Evolutionary conservation across 1,140 invertebrate species (phyloP).

Genomic region (Euura saliciscinereae): DNA sequence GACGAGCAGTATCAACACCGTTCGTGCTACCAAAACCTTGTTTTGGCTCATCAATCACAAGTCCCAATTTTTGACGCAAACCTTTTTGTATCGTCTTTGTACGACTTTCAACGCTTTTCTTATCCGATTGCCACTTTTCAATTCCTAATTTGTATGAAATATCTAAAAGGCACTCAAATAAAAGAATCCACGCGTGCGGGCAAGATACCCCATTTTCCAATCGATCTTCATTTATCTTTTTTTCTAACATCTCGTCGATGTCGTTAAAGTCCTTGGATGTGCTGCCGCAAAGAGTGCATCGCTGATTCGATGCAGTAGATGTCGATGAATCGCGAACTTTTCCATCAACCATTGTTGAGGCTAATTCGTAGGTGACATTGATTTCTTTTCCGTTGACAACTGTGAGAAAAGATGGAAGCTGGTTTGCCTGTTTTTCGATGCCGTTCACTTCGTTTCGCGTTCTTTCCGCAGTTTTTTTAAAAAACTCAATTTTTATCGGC

Average conservation of each 20-base stretch:
- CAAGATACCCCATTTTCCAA: conserved; percentile 42
- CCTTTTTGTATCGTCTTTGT: not conserved
- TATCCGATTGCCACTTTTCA: conserved; percentile 35
- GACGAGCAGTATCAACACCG: conserved; percentile 46
- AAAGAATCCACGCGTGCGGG: conserved; percentile 46
- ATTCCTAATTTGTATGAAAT: conserved; percentile 38
- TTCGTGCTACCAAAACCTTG: conserved; percentile 43
- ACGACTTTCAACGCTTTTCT: not conserved
- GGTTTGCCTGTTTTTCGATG: conserved; percentile 24
- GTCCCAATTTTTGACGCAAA: conserved; percentile 17
- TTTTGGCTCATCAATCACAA: conserved; percentile 31
- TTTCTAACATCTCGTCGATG: conserved; percentile 22
- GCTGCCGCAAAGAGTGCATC: conserved; percentile 23
- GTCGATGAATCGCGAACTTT: conserved; percentile 52
- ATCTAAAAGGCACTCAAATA: conserved; percentile 43
- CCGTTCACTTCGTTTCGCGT: conserved; percentile 34
- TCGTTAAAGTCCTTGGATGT: no score
- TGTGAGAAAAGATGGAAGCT: conserved; percentile 19
- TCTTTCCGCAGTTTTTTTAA: conserved; percentile 36
- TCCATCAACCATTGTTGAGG: conserved; percentile 52
- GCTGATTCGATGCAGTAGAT: conserved; percentile 32
- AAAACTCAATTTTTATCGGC: conserved; percentile 39
- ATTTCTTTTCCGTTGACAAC: conserved; percentile 23
- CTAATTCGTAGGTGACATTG: conserved; percentile 29
- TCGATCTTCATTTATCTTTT: conserved; percentile 24